These are phyloP conservation scores for Merops nubicus DNA, from an alignment of 2,113 vertebrate genomes.

Conservation along the genomic window DNA sequence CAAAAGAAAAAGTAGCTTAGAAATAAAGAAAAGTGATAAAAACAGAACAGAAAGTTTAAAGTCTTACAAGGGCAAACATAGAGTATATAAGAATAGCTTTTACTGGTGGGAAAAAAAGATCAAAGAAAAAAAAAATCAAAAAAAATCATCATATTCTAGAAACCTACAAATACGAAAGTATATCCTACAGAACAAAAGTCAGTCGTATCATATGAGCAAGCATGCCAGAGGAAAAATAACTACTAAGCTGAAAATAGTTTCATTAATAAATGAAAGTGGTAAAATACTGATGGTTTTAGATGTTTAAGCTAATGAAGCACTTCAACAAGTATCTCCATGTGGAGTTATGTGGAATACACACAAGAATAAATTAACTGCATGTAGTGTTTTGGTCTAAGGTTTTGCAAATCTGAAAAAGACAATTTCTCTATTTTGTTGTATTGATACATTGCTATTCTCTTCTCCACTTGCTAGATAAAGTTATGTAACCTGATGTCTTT, in stretches of 20 bases:
- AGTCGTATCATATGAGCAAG: not conserved
- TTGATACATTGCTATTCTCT: not conserved
- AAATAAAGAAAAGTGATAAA: not conserved
- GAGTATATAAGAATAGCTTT: not conserved
- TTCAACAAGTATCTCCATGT: not conserved
- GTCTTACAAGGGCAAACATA: not conserved
- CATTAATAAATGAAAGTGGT: not conserved
- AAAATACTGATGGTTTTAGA: not conserved
- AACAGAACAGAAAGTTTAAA: not conserved
- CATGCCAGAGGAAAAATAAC: constrained; percentile 7
- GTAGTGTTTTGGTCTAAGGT: not conserved
- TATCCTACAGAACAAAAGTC: not conserved
- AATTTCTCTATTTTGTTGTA: not conserved
- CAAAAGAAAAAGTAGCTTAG: not conserved
- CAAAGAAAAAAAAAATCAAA: constrained; percentile 22
- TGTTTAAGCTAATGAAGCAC: not conserved
- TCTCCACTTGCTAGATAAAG: not conserved
- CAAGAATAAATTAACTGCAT: not conserved
- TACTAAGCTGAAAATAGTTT: not conserved
- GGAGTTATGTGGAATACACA: not conserved
- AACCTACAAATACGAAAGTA: not conserved
- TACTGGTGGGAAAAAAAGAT: not conserved
- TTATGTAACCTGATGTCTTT: not conserved
- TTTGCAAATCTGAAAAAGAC: not conserved
- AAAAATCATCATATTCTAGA: not conserved